A percentile compares a stretch with the other conserved stretches of the same genome.
Evolutionary conservation across 2,797 vertebrate genomes (phyloP).

Genomic region (Melanotaenia trifasciata): DNA sequence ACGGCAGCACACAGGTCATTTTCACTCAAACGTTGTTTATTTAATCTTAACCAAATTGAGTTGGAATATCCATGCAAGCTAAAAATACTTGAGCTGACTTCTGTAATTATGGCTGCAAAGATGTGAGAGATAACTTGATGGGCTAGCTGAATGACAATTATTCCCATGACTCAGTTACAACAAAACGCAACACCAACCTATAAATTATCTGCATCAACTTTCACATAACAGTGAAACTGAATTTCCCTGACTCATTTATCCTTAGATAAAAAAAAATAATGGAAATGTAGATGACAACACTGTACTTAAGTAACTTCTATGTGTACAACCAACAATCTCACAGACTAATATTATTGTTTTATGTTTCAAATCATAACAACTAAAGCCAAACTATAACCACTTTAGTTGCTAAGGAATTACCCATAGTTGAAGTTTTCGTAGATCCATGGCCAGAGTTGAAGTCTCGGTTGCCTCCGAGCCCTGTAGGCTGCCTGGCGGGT

Average conservation of each 20-base stretch:
- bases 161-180: slow-evolving; percentile 14
- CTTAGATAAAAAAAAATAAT: background rate
- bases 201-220: slow-evolving; percentile 2
- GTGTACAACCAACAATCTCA: background rate
- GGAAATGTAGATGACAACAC: background rate
- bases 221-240: slow-evolving; percentile 2
- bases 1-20: background rate
- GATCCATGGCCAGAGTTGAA: slow-evolving; percentile 73
- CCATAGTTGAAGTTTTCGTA: slow-evolving; percentile 73
- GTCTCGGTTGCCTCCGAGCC: slow-evolving; percentile 74
- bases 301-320: background rate
- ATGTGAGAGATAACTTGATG: slow-evolving; percentile 3
- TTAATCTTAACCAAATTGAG: background rate
- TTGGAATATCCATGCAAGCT: background rate
- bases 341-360: background rate
- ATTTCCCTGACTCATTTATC: background rate
- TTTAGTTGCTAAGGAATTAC: slow-evolving; percentile 59
- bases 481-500: slow-evolving; percentile 70
- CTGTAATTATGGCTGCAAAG: slow-evolving; percentile 23
- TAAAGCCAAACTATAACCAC: background rate
- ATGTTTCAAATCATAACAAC: background rate
- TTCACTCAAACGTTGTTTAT: background rate
- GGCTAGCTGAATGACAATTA: background rate
- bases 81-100: background rate
- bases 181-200: slow-evolving; percentile 8